A percentile compares a stretch with the other conserved stretches of the same genome.
phyloP scores from a whole-genome alignment of 2,797 vertebrate species.

The Alfaro cultratus region DNA sequence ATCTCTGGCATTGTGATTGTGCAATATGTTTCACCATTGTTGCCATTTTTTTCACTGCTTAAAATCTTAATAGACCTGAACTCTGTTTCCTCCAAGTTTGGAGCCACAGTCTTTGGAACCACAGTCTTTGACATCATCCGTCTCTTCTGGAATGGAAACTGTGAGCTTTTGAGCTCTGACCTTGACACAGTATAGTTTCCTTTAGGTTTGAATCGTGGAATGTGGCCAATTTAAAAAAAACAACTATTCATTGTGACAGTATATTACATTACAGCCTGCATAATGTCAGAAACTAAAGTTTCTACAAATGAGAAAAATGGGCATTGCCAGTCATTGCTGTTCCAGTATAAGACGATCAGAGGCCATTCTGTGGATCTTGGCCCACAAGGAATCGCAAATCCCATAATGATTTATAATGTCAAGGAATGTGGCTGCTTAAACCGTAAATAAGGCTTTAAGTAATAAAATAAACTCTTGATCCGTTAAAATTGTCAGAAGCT shows the following conservation, averaged over 20 bases:
- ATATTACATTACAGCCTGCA: slow-evolving; percentile 10
- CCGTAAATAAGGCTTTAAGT: slow-evolving; percentile 31
- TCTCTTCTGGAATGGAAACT: slow-evolving; percentile 57
- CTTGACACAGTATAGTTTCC: slow-evolving; percentile 31
- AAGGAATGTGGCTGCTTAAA: slow-evolving; percentile 50
- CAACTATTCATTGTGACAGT: neutral
- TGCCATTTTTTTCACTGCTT: slow-evolving; percentile 9
- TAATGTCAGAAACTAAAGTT: slow-evolving; percentile 29
- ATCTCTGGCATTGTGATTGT: slow-evolving; percentile 18
- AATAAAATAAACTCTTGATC: slow-evolving; percentile 26
- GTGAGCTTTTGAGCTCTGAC: slow-evolving; percentile 40
- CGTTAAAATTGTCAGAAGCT: slow-evolving; percentile 6
- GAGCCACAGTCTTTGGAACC: slow-evolving; percentile 47
- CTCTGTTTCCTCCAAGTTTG: slow-evolving; percentile 35
- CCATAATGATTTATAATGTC: slow-evolving; percentile 60
- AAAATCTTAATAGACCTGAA: slow-evolving; percentile 26
- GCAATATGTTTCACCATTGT: slow-evolving; percentile 17
- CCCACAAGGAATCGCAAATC: slow-evolving; percentile 38
- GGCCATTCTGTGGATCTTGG: slow-evolving; percentile 20
- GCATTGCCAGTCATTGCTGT: slow-evolving; percentile 19
- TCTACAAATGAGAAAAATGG: slow-evolving; percentile 6
- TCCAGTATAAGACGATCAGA: slow-evolving; percentile 26
- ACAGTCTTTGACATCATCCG: slow-evolving; percentile 56
- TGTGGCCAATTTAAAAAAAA: slow-evolving; percentile 10
- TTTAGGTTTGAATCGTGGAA: slow-evolving; percentile 31